These are phyloP conservation scores for Melanchra persicariae DNA, from an alignment of 2,888 invertebrate species.

Conservation along the genomic window DNA sequence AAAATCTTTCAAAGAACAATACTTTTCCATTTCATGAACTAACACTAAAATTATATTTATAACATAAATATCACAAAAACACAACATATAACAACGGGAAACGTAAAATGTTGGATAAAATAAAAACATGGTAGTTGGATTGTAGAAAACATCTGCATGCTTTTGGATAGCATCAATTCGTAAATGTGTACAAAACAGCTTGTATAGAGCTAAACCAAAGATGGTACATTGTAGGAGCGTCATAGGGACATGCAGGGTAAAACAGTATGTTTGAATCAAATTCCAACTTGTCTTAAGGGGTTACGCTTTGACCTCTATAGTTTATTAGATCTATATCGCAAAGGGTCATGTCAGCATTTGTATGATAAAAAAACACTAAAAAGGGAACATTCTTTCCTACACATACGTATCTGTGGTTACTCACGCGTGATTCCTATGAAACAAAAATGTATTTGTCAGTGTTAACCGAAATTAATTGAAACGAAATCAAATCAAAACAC, in stretches of 20 bases:
- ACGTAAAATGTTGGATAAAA: slow-evolving; percentile 66
- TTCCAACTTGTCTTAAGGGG: slow-evolving; percentile 57
- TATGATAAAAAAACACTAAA: slow-evolving; percentile 77
- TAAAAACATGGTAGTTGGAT: slow-evolving; percentile 64
- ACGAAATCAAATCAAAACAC: slow-evolving; percentile 64
- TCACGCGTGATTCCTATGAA: slow-evolving; percentile 91
- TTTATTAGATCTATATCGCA: slow-evolving; percentile 66
- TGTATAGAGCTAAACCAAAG: slow-evolving; percentile 52
- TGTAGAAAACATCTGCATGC: slow-evolving; percentile 71
- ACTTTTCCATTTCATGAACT: slow-evolving; percentile 54
- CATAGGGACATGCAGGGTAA: slow-evolving; percentile 80
- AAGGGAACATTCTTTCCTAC: slow-evolving; percentile 82
- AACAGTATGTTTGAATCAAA: slow-evolving; percentile 67
- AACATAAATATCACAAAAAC: slow-evolving; percentile 76
- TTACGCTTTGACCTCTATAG: slow-evolving; percentile 66
- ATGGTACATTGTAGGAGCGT: slow-evolving; percentile 61
- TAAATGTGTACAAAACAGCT: slow-evolving; percentile 58
- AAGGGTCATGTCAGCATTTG: slow-evolving; percentile 68
- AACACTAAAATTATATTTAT: slow-evolving; percentile 69
- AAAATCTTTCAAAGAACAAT: slow-evolving; percentile 44
- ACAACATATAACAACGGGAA: slow-evolving; percentile 75
- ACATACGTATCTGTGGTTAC: slow-evolving; percentile 85
- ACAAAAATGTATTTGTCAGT: slow-evolving; percentile 86
- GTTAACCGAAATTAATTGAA: slow-evolving; percentile 74
- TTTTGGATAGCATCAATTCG: slow-evolving; percentile 66